Conservation (phyloP, 2,797 vertebrate genomes). For the Cyclopterus lumpus region DNA sequence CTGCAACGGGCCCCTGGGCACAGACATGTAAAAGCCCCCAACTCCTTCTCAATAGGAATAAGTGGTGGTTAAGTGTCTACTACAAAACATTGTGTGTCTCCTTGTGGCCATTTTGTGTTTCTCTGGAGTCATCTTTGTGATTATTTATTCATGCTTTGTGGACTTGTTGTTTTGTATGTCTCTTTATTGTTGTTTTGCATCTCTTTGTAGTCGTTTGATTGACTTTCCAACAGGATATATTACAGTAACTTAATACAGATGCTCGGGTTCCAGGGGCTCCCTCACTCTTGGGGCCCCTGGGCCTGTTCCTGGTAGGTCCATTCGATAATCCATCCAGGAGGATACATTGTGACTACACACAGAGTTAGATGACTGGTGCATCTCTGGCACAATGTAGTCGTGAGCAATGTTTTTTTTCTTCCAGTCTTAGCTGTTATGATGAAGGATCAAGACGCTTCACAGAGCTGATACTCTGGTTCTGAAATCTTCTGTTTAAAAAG, state of each 20-base stretch:
- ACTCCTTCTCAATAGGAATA: neutral
- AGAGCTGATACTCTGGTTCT: constrained; percentile 7
- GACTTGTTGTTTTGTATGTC: neutral
- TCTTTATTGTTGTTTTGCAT: neutral
- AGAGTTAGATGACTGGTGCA: neutral
- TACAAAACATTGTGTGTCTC: neutral
- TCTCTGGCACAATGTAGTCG: too few species aligned
- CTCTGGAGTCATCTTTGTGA: accelerated
- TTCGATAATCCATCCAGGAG: neutral
- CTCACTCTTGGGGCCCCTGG: neutral
- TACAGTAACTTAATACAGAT: neutral
- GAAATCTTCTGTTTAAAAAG: constrained; percentile 15
- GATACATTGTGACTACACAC: neutral
- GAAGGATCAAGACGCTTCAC: constrained; percentile 33
- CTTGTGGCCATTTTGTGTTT: neutral
- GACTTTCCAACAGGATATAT: neutral
- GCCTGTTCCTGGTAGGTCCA: neutral
- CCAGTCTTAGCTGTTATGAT: constrained; percentile 23
- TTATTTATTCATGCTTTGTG: neutral
- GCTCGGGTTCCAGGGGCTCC: neutral
- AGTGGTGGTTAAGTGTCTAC: neutral
- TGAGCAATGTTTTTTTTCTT: too few species aligned
- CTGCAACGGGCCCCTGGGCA: neutral
- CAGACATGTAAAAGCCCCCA: neutral
- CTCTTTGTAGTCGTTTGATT: neutral